Conservation (phyloP, 2,113 vertebrate species). For the Acrocephalus kingi region DNA sequence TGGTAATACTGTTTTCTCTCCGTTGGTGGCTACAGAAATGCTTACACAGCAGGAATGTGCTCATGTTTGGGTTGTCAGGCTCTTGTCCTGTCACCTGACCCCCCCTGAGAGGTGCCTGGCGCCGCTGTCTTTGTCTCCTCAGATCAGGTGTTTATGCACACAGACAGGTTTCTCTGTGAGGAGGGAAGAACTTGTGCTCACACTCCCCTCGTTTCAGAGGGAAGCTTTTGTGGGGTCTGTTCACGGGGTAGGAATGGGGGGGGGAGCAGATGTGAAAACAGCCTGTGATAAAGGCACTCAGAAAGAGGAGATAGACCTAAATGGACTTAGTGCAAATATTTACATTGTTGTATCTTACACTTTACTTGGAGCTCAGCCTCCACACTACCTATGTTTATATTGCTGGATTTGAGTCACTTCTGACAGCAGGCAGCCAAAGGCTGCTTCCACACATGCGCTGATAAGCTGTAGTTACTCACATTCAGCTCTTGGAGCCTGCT, state of each 20-base stretch:
- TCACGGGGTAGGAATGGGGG: neutral
- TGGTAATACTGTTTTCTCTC: neutral
- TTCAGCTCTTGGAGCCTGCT: neutral
- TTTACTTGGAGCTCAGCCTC: neutral
- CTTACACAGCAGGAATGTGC: neutral
- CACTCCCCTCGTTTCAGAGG: fast-evolving
- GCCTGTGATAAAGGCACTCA: neutral
- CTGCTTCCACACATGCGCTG: neutral
- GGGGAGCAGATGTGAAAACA: neutral
- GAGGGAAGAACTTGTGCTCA: neutral
- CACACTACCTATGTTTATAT: neutral
- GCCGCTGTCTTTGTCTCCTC: neutral
- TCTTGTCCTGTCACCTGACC: neutral
- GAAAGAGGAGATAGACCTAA: neutral
- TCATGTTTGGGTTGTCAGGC: neutral
- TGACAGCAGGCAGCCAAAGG: neutral
- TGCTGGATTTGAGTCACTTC: neutral
- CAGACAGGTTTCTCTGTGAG: neutral
- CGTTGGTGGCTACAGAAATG: neutral
- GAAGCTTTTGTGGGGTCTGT: neutral
- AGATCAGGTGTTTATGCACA: neutral
- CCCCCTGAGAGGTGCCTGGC: neutral
- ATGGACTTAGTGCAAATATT: neutral
- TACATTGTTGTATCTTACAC: neutral
- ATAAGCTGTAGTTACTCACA: neutral